These are phyloP conservation scores for Daphoenositta chrysoptera DNA, from an alignment of 2,113 vertebrate genomes.

Conservation along the genomic window DNA sequence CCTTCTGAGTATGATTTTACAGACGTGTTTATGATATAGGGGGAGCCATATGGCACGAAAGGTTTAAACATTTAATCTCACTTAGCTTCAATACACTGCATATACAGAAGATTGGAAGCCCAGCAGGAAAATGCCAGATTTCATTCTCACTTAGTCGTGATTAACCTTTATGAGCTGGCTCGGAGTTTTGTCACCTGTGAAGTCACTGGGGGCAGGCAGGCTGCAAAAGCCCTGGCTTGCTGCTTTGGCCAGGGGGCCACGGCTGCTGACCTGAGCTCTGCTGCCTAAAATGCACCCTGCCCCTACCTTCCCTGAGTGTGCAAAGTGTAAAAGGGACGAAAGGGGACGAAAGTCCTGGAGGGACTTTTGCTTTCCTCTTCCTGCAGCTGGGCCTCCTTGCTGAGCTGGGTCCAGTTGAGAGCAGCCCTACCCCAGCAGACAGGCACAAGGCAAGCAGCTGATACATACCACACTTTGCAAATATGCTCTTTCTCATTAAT, in stretches of 20 bases:
- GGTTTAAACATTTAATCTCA: constrained; percentile 57
- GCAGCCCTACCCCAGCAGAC: neutral
- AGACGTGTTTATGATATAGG: constrained; percentile 31
- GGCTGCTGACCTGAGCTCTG: neutral
- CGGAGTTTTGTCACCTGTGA: neutral
- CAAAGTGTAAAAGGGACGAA: rapidly evolving
- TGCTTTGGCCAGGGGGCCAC: neutral
- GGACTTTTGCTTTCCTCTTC: neutral
- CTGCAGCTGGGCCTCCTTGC: neutral
- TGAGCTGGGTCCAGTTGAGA: neutral
- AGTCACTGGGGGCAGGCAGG: neutral
- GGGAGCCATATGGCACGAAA: constrained; percentile 39
- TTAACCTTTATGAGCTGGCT: constrained; percentile 18
- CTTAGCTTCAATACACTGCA: constrained; percentile 24
- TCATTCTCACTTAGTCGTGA: constrained; percentile 38
- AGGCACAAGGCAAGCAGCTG: neutral
- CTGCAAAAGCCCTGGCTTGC: neutral
- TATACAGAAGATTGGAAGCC: constrained; percentile 38
- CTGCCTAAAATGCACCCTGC: neutral
- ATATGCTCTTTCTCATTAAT: constrained; percentile 44
- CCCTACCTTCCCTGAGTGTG: rapidly evolving
- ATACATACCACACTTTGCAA: neutral
- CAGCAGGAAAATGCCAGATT: constrained; percentile 52
- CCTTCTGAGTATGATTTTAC: neutral
- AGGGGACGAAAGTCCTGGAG: neutral